Evolutionary conservation across 2,113 vertebrate species (phyloP), one percentile per base, ranked within the genome.

Genomic region (Platanista minor): DNA sequence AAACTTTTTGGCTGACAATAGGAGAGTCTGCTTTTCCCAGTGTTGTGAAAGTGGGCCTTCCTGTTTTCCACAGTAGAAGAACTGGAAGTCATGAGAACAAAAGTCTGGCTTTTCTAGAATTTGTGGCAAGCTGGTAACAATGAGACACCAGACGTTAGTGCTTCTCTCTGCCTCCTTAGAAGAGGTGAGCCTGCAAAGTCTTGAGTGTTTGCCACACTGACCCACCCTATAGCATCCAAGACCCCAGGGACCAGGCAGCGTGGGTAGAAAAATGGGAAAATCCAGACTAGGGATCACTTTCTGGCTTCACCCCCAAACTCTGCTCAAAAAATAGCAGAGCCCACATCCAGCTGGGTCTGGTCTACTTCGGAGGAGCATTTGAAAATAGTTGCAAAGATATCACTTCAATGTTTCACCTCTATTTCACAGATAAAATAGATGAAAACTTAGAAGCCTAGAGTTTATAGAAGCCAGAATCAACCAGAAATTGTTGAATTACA

Each of bases 1-100:
- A 87, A 80, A 27, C 66, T 92, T 72, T 33, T 41, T 25, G 94
- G 69, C 67, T 29, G 39, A 82, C 49, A 83, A 69, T 18, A 49
- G 41, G n/a, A 87, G 23, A 59, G 27, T 20, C 21, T n/a, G 64
- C 67, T 43, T 90, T 89, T 94, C 72, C 59, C 77, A 67, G 41
- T 20, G 64, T 2, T 1, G 15, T 75, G 54, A 78, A 91, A 77
- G 46, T 39, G 29, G 59, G n/a, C 41, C 77, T 96, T 96, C 95
- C 95, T 95, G 93, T 85, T 97, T 87, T 94, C 84, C 81, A 43
- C 71, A 87, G 46, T 2, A 39, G 71, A 88, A 92, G 66, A 54
- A 61, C 57, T 74, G 23, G 83, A 95, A 94, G 57, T 67, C 87
- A 43, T 18, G 62, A 69, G 86, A 82, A 71, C 87, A 20, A 4